Evolutionary conservation across 1,140 invertebrate genomes (phyloP).

Genomic region (Ephestia elutella): DNA sequence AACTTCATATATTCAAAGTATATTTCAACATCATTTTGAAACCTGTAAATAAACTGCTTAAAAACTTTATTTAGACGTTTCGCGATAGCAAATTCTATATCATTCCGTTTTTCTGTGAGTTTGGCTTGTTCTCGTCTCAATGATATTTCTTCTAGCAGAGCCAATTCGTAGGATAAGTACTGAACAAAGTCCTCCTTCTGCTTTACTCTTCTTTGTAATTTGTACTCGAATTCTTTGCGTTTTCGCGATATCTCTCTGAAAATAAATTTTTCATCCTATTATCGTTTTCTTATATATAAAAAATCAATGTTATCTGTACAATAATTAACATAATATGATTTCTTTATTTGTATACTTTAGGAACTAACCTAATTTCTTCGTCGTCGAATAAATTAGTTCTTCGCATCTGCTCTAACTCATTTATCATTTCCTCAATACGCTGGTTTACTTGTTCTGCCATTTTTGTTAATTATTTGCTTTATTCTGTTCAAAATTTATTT

Average conservation of each 20-base stretch:
- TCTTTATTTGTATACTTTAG: neutral
- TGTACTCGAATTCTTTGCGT: slow-evolving; percentile 82
- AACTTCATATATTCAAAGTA: slow-evolving; percentile 85
- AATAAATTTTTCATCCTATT: slow-evolving; percentile 15
- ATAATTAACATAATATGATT: no score
- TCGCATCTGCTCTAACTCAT: slow-evolving; percentile 82
- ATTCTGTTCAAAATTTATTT: no score
- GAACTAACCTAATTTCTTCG: slow-evolving; percentile 78
- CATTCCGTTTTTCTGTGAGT: slow-evolving; percentile 76
- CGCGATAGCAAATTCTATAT: slow-evolving; percentile 79
- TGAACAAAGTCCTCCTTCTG: slow-evolving; percentile 81
- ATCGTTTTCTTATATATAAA: neutral
- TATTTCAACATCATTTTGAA: slow-evolving; percentile 80
- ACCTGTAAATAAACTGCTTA: slow-evolving; percentile 76
- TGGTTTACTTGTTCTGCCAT: slow-evolving; percentile 87
- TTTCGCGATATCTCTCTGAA: slow-evolving; percentile 80
- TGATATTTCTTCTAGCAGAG: slow-evolving; percentile 79
- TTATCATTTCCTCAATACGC: slow-evolving; percentile 82
- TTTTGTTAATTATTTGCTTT: slow-evolving; percentile 22
- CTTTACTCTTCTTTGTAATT: slow-evolving; percentile 79
- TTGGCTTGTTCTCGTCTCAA: slow-evolving; percentile 75
- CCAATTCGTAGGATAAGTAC: slow-evolving; percentile 83
- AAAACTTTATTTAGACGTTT: slow-evolving; percentile 80
- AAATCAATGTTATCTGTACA: no score
- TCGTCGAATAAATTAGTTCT: slow-evolving; percentile 79